Evolutionary conservation across 2,113 vertebrate species (phyloP), one percentile per base, ranked within the genome.

Genomic region (Casuarius casuarius): DNA sequence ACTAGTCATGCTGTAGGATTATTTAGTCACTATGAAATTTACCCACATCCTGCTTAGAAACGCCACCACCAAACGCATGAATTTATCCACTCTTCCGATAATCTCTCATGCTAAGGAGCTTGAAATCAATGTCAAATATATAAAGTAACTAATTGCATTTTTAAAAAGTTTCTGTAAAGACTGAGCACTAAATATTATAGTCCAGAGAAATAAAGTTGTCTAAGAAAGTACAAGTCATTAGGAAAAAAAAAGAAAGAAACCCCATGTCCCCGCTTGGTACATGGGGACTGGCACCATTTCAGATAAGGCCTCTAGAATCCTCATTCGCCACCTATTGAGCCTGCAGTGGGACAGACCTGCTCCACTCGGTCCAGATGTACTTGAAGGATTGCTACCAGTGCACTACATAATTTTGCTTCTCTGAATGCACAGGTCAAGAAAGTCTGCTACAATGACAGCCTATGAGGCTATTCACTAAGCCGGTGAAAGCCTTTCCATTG

Each of bases 11-110:
- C 58, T 13, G 21, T 8, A 59, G 13, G 56, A 48, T 21, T 61
- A 28, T 14, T 61, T 0, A 49, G 20, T 19, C 42, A 25, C 3
- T 0, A 0, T 48, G n/a, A 33, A 52, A 84, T 66, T 61, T 68
- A 77, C 3, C 8, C 11, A 23, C 8, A 5, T 49, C 18, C 52
- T 56, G 38, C n/a, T 56, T 42, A 15, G 59, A 73, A 94, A 38
- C 38, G 38, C 38, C 38, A 38, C 38, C 83, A 61, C 5, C 3
- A 54, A 85, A 48, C 12, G 81, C 6, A 19, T 52, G 3, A 58
- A 9, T 74, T 82, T 10, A 19, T 61, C 48, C 25, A 48, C 38
- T 8, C 56, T 76, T 70, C 44, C 65, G 11, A 65, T 70, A 35
- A 73, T 19, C 4, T 63, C 35, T 56, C n/a, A 61, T 26, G 6